These are phyloP conservation scores for Mus caroli DNA, from an alignment of 2,797 vertebrate species.

Conservation along the genomic window DNA sequence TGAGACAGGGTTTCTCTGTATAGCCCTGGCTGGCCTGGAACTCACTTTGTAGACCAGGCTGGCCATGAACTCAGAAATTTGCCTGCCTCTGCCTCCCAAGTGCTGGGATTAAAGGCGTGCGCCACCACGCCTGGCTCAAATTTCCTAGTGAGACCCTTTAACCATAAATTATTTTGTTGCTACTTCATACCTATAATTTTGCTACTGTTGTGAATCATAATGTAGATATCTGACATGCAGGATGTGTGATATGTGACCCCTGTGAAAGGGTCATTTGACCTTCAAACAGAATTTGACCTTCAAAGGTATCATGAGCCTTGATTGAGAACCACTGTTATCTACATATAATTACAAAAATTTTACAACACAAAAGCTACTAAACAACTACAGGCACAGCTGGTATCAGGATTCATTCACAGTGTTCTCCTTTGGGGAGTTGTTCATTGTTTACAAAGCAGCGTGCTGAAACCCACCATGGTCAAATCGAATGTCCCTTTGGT, in stretches of 20 bases:
- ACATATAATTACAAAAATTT: background rate
- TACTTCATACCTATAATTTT: background rate
- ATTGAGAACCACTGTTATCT: background rate
- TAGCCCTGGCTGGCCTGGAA: too few relatives aligned
- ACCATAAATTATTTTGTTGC: background rate
- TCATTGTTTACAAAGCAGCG: background rate
- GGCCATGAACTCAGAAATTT: too few relatives aligned
- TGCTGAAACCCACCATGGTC: conserved; percentile 83
- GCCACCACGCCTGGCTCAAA: background rate
- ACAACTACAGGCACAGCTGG: background rate
- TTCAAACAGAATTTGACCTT: background rate
- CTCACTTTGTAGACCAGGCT: too few relatives aligned
- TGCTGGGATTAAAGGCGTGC: too few relatives aligned
- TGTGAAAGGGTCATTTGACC: background rate
- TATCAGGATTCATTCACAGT: background rate
- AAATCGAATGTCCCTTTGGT: conserved; percentile 87
- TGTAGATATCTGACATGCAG: background rate
- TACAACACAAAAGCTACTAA: background rate
- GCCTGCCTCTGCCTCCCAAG: too few relatives aligned
- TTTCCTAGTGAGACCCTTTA: background rate
- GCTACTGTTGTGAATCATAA: background rate
- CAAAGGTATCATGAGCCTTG: background rate
- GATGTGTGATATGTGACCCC: background rate
- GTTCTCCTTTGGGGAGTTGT: background rate
- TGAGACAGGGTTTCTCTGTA: too few relatives aligned